Evolutionary conservation across 2,888 invertebrate genomes (phyloP).

Genomic region (Noctua fimbriata): DNA sequence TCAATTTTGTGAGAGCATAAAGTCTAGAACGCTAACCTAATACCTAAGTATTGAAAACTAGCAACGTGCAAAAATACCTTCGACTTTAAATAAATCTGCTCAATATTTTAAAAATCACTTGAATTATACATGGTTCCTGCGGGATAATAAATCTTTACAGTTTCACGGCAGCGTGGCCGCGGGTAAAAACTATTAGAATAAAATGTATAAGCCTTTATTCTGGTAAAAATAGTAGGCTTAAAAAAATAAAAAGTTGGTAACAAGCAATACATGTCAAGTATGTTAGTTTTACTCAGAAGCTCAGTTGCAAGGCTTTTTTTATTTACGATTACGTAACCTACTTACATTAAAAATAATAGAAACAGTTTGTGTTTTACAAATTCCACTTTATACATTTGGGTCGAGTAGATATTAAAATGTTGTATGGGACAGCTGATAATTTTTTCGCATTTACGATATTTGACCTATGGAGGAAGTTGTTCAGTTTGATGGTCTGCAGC

Average conservation of each 20-base stretch:
- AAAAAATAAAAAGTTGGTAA: slow-evolving; percentile 40
- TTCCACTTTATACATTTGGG: slow-evolving; percentile 13
- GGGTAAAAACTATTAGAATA: slow-evolving; percentile 43
- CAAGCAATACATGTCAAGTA: slow-evolving; percentile 38
- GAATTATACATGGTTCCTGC: slow-evolving; percentile 25
- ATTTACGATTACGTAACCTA: slow-evolving; percentile 30
- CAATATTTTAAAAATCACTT: slow-evolving; percentile 48
- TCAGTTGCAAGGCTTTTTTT: slow-evolving; percentile 27
- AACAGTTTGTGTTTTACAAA: neutral
- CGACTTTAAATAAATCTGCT: slow-evolving; percentile 40
- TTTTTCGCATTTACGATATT: too few species aligned
- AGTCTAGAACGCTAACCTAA: neutral
- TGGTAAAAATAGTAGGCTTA: slow-evolving; percentile 27
- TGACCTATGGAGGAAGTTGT: too few species aligned
- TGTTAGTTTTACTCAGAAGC: slow-evolving; percentile 35
- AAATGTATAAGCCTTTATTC: slow-evolving; percentile 46
- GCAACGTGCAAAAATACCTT: slow-evolving; percentile 5
- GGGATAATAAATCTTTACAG: slow-evolving; percentile 53
- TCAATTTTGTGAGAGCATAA: neutral
- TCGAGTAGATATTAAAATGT: too few species aligned
- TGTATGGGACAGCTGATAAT: too few species aligned
- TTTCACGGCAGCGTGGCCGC: slow-evolving; percentile 29
- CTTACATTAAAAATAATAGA: slow-evolving; percentile 26
- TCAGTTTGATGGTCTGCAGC: too few species aligned
- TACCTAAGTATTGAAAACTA: neutral